Conservation (phyloP, 2,113 vertebrate genomes). For the Macrotus californicus region DNA sequence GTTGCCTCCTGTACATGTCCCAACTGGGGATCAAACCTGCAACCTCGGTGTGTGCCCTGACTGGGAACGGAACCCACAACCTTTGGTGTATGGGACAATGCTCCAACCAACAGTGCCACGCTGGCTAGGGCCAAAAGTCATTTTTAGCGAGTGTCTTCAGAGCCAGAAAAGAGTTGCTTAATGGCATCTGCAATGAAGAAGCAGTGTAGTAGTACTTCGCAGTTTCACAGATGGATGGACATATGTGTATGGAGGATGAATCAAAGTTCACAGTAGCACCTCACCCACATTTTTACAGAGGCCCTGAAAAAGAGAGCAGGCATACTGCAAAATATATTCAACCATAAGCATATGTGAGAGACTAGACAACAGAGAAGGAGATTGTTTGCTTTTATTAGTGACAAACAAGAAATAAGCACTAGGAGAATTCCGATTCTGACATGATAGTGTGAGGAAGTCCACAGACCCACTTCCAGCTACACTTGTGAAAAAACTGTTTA, state of each 20-base stretch:
- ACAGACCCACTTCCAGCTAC: not conserved
- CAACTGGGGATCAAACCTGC: no score
- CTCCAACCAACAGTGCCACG: no score
- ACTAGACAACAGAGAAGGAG: not conserved
- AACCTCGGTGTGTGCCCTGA: no score
- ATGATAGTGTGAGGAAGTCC: not conserved
- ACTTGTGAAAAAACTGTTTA: not conserved
- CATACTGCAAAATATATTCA: not conserved
- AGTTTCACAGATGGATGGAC: not conserved
- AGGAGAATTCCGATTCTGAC: not conserved
- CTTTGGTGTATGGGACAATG: no score
- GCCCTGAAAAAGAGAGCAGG: not conserved
- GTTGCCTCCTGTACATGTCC: no score
- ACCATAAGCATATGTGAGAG: not conserved
- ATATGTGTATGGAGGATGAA: not conserved
- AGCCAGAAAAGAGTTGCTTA: not conserved
- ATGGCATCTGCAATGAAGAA: not conserved
- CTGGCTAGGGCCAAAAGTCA: not conserved
- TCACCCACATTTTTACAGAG: not conserved
- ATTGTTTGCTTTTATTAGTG: not conserved
- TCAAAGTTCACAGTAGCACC: not conserved
- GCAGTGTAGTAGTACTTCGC: not conserved
- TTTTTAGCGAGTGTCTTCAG: not conserved
- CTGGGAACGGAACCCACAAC: no score
- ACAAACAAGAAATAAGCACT: not conserved